Percentiles rank a stretch among this genome's conserved stretches.
phyloP scores from a whole-genome alignment of 2,113 vertebrate species.

The Elephas maximus region DNA sequence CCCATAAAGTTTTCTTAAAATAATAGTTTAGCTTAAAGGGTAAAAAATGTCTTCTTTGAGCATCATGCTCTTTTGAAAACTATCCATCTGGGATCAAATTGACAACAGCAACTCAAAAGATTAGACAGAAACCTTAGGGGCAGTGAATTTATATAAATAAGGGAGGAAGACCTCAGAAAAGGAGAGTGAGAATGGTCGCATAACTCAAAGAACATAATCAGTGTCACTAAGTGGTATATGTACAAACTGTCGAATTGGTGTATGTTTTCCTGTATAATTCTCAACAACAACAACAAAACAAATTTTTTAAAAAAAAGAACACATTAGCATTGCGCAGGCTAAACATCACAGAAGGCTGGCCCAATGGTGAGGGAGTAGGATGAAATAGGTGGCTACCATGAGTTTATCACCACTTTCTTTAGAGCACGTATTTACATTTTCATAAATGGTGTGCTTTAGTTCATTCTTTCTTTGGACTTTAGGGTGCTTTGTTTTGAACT shows the following conservation, averaged over 20 bases:
- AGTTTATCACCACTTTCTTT: constrained; percentile 38
- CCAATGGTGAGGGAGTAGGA: neutral
- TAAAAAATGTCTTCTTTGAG: neutral
- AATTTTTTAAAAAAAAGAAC: too few relatives aligned
- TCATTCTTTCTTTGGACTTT: constrained; percentile 17
- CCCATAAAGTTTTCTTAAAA: neutral
- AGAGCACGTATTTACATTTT: constrained; percentile 1
- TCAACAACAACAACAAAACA: neutral
- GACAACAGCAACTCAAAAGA: neutral
- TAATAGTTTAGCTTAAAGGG: neutral
- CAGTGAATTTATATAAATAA: neutral
- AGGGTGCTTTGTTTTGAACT: neutral
- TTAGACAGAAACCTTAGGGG: neutral
- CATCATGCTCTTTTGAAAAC: neutral
- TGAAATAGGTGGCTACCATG: neutral
- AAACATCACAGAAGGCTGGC: neutral
- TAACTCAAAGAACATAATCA: neutral
- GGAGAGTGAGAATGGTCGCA: neutral
- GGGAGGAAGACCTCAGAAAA: neutral
- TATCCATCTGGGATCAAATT: neutral
- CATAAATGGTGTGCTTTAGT: neutral
- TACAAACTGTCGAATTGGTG: neutral
- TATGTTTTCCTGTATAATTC: neutral
- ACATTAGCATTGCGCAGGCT: neutral
- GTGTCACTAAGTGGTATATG: neutral